Percentiles rank a stretch among this genome's conserved stretches.
phyloP scores from a whole-genome alignment of 37 sponge, comb jelly and placozoan species.

The Geodia barretti region DNA sequence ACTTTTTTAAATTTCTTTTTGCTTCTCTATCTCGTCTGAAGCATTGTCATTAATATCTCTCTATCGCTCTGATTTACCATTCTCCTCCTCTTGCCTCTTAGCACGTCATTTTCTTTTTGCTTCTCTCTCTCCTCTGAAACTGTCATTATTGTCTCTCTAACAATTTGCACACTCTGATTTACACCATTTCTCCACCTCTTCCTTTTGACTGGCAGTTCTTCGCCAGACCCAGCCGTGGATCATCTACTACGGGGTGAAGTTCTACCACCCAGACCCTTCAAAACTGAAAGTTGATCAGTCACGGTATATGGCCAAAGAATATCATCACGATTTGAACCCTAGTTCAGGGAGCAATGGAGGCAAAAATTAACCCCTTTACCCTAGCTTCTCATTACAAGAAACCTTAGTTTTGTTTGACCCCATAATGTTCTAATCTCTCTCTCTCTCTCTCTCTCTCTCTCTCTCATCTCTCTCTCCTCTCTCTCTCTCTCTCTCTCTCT shows the following conservation, averaged over 20 bases:
- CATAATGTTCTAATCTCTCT: background rate
- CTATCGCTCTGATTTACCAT: background rate
- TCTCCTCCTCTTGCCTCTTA: background rate
- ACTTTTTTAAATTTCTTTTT: no score
- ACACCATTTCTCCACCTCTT: background rate
- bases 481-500: background rate
- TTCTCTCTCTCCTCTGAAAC: background rate
- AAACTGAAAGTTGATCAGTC: conserved; percentile 56
- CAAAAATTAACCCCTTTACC: no score
- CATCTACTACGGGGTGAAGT: conserved; percentile 82
- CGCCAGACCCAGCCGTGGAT: conserved; percentile 37
- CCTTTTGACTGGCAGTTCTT: no score
- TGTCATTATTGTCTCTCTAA: background rate
- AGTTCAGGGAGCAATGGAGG: no score
- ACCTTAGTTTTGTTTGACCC: no score
- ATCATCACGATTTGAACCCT: no score
- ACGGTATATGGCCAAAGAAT: conserved; percentile 40
- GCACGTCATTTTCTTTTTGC: background rate
- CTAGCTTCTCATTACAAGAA: no score
- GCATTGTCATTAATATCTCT: no score
- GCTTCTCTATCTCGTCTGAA: no score
- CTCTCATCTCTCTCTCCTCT: background rate
- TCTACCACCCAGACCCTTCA: conserved; percentile 68
- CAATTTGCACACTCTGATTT: background rate
- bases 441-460: background rate